Conservation (phyloP, 2,797 vertebrate species). For the Scolopax rusticola region DNA sequence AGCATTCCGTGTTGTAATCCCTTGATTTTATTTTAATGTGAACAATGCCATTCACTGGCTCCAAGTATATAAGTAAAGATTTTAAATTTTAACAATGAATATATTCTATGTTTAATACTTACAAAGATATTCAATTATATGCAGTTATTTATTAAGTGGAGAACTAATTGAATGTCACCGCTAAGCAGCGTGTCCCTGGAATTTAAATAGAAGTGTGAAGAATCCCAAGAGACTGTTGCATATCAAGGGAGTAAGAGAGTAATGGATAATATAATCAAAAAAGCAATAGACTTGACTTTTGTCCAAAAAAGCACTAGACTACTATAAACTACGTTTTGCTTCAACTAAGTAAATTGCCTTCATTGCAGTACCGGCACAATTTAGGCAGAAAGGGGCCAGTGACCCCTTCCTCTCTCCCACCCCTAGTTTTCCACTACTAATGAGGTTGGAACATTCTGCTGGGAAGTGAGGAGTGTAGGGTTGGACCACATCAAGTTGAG, state of each 20-base stretch:
- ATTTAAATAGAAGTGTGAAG: conserved; percentile 27
- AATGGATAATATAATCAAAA: not conserved
- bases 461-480: not conserved
- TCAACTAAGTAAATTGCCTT: not conserved
- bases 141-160: conserved; percentile 45
- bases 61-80: not conserved
- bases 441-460: not conserved
- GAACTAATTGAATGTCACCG: conserved; percentile 28
- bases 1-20: not conserved
- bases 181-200: conserved; percentile 1
- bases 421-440: not conserved
- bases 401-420: not conserved
- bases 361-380: not conserved
- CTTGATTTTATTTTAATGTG: not conserved
- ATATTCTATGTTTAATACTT: not conserved
- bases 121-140: conserved; percentile 39
- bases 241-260: not conserved
- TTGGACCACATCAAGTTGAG: not conserved
- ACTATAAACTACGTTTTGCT: not conserved
- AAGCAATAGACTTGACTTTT: not conserved
- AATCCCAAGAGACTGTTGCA: not conserved
- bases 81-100: conserved; percentile 15
- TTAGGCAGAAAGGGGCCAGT: not conserved
- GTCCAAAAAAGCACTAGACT: not conserved
- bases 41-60: conserved; percentile 18